phyloP scores from a whole-genome alignment of 2,113 vertebrate genomes.

The Percina caprodes region DNA sequence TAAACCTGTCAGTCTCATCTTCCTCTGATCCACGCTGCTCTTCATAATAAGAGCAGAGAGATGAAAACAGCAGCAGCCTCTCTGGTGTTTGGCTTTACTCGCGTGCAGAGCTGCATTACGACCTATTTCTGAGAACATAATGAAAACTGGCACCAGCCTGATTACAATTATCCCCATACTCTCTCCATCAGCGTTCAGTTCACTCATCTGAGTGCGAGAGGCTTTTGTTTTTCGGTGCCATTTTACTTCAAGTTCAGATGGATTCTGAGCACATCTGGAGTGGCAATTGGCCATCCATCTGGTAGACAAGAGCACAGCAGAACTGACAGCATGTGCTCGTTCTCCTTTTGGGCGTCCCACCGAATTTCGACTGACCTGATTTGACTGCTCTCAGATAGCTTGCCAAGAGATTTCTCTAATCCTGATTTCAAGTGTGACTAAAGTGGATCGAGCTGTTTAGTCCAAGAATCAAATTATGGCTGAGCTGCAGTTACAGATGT shows the following conservation, averaged over 20 bases:
- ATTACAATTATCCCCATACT: conserved; percentile 77
- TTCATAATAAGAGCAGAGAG: conserved; percentile 48
- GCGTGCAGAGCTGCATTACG: conserved; percentile 52
- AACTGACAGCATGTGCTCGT: conserved; percentile 49
- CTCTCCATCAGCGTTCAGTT: conserved; percentile 62
- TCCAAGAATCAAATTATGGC: conserved; percentile 68
- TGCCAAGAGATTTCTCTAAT: conserved; percentile 81
- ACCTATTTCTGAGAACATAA: conserved; percentile 44
- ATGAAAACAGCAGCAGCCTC: conserved; percentile 41
- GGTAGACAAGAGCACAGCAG: conserved; percentile 40
- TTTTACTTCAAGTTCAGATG: conserved; percentile 42
- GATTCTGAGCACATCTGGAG: conserved; percentile 73
- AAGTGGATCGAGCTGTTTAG: conserved; percentile 81
- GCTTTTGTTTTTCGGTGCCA: conserved; percentile 43
- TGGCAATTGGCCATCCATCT: conserved; percentile 66
- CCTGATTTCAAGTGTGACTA: conserved; percentile 80
- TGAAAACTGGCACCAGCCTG: conserved; percentile 75
- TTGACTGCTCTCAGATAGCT: conserved; percentile 73
- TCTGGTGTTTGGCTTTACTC: conserved; percentile 10
- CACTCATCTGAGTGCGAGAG: conserved; percentile 48
- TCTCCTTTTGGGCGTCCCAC: conserved; percentile 53
- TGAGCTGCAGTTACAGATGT: conserved; percentile 64
- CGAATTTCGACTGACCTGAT: conserved; percentile 74
- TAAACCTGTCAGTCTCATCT: conserved; percentile 65
- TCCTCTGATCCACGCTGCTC: conserved; percentile 37